A percentile compares a stretch with the other conserved stretches of the same genome.
phyloP scores from a whole-genome alignment of 1,140 invertebrate genomes.

The Thaumetopoea pityocampa region DNA sequence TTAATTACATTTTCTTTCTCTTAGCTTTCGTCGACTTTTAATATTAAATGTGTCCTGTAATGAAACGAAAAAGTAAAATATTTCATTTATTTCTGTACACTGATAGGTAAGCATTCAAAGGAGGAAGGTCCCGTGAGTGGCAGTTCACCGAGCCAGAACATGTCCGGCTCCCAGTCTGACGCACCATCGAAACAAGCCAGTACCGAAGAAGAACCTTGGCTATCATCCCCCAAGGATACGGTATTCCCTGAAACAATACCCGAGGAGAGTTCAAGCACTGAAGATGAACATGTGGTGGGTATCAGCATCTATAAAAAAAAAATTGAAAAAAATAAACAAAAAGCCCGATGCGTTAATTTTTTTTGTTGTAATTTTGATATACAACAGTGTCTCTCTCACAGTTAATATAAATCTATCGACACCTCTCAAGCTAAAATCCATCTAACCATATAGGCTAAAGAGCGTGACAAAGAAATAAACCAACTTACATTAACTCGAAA shows the following conservation, averaged over 20 bases:
- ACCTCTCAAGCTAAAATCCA: no score
- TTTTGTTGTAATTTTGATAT: no score
- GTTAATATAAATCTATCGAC: no score
- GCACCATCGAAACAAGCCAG: slow-evolving; percentile 69
- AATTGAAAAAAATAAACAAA: no score
- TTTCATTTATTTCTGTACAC: slow-evolving; percentile 10
- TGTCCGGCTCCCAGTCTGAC: slow-evolving; percentile 76
- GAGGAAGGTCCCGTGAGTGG: slow-evolving; percentile 75
- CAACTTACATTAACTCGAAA: no score
- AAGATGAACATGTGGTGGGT: slow-evolving; percentile 90
- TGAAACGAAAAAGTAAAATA: background rate
- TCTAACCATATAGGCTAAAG: no score
- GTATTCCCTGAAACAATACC: slow-evolving; percentile 94
- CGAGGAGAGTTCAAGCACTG: slow-evolving; percentile 92
- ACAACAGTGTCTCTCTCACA: no score
- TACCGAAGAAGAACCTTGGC: slow-evolving; percentile 82
- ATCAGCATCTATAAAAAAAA: background rate
- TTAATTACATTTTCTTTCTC: no score
- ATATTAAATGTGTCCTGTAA: no score
- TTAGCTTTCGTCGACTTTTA: no score
- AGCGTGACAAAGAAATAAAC: no score
- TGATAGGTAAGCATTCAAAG: slow-evolving; percentile 76
- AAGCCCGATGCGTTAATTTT: background rate
- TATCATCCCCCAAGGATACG: slow-evolving; percentile 90
- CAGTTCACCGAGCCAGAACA: slow-evolving; percentile 80